phyloP scores from a whole-genome alignment of 2,113 vertebrate genomes.

The Speoplatyrhinus poulsoni region DNA sequence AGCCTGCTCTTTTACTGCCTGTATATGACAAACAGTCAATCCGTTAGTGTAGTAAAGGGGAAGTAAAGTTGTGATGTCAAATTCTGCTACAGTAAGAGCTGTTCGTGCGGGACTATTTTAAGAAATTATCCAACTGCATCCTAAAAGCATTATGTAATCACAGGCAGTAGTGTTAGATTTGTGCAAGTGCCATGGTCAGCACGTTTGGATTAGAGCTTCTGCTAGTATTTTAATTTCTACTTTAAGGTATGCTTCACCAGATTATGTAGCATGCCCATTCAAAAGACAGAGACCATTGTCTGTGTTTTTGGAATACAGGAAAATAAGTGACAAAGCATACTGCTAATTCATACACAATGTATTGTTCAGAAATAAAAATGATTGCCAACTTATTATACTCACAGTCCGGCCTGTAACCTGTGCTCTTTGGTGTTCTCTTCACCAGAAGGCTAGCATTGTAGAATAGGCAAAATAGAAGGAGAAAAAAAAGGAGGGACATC shows the following conservation, averaged over 20 bases:
- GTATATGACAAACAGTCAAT: slow-evolving; percentile 13
- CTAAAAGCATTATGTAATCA: slow-evolving; percentile 74
- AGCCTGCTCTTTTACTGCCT: slow-evolving; percentile 30
- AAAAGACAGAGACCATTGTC: no score
- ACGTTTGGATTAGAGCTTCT: no score
- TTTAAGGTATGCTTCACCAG: no score
- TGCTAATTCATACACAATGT: not conserved
- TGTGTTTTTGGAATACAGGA: no score
- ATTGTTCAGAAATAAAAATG: not conserved
- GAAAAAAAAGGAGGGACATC: not conserved
- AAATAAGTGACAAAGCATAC: no score
- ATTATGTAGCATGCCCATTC: no score
- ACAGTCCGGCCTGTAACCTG: slow-evolving; percentile 83
- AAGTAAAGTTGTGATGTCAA: slow-evolving; percentile 24
- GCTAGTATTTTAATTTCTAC: no score
- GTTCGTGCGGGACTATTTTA: slow-evolving; percentile 56
- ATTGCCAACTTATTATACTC: slow-evolving; percentile 46
- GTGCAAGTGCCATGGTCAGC: slow-evolving; percentile 19
- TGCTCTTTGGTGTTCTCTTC: slow-evolving; percentile 80
- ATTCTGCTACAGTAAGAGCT: slow-evolving; percentile 49
- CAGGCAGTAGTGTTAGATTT: slow-evolving; percentile 22
- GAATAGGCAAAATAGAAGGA: not conserved
- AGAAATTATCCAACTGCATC: slow-evolving; percentile 67
- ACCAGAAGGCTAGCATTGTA: slow-evolving; percentile 75
- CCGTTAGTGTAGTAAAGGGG: not conserved